phyloP scores from a whole-genome alignment of 2,888 invertebrate species.

The Catocala fraxini region DNA sequence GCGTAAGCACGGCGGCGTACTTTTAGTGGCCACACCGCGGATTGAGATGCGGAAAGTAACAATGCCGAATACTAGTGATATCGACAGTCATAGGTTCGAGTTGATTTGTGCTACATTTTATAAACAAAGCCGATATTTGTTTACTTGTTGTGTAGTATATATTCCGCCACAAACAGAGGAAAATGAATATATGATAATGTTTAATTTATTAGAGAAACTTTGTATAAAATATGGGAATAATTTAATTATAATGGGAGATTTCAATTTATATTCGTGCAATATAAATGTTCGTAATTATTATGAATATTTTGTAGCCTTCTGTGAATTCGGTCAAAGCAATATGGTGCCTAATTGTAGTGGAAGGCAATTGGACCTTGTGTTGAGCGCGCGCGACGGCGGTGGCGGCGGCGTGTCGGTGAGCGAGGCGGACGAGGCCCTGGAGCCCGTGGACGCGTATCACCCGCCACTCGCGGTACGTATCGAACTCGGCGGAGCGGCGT shows the following conservation, averaged over 20 bases:
- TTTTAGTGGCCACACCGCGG: constrained; percentile 13
- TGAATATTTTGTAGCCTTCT: constrained; percentile 1
- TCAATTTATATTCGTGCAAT: not conserved
- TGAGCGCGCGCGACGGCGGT: constrained; percentile 12
- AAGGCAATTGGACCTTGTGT: not conserved
- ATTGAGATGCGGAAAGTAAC: constrained; percentile 6
- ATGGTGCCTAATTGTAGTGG: not conserved
- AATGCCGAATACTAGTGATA: not conserved
- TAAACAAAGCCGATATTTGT: no score
- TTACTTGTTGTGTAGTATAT: no score
- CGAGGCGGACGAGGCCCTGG: constrained; percentile 10
- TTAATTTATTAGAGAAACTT: not conserved
- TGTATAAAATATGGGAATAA: constrained; percentile 3
- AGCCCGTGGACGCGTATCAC: no score
- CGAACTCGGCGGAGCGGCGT: not conserved
- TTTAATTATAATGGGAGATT: not conserved
- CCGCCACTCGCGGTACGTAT: not conserved
- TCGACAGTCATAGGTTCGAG: no score
- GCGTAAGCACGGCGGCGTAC: not conserved
- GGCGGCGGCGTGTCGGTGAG: constrained; percentile 18
- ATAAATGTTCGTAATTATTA: constrained; percentile 1
- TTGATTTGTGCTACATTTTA: no score
- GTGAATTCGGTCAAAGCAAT: constrained; percentile 19
- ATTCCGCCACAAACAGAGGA: no score
- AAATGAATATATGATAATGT: no score